Percentiles rank a stretch among this genome's conserved stretches.
phyloP scores from a whole-genome alignment of 2,797 vertebrate genomes.

The Echeneis naucrates region DNA sequence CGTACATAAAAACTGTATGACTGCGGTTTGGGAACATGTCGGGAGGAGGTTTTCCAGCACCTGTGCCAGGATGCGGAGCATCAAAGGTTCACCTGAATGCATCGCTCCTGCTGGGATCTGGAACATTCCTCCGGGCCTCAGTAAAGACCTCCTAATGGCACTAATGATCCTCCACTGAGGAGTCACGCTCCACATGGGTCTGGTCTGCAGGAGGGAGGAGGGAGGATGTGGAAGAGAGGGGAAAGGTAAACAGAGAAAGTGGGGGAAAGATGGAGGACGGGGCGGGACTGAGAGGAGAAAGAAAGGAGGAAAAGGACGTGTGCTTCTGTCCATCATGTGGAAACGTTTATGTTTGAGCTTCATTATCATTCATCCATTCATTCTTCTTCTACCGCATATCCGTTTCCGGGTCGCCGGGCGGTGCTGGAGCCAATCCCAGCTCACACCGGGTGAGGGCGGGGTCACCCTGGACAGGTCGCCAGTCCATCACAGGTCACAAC shows the following conservation, averaged over 20 bases:
- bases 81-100: constrained; percentile 71
- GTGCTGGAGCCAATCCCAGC: too few relatives aligned
- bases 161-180: constrained; percentile 74
- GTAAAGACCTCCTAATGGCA: constrained; percentile 79
- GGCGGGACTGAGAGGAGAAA: too few relatives aligned
- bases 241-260: constrained; percentile 62
- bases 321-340: background rate
- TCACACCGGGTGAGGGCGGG: too few relatives aligned
- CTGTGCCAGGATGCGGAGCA: constrained; percentile 22
- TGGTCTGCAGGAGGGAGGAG: background rate
- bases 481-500: too few relatives aligned
- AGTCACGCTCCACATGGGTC: constrained; percentile 48
- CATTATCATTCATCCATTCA: too few relatives aligned
- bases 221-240: background rate
- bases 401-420: too few relatives aligned
- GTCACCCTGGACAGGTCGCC: too few relatives aligned
- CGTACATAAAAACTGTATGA: constrained; percentile 15
- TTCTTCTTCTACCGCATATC: too few relatives aligned
- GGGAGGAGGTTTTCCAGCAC: constrained; percentile 13
- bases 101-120: constrained; percentile 55
- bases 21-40: background rate
- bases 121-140: constrained; percentile 73
- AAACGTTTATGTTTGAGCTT: constrained; percentile 5
- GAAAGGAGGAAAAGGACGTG: background rate
- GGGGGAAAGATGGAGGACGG: constrained; percentile 31